Percentiles rank a stretch among this genome's conserved stretches.
Conservation (phyloP, 2,888 invertebrate species). For the Apotomis turbidana region DNA sequence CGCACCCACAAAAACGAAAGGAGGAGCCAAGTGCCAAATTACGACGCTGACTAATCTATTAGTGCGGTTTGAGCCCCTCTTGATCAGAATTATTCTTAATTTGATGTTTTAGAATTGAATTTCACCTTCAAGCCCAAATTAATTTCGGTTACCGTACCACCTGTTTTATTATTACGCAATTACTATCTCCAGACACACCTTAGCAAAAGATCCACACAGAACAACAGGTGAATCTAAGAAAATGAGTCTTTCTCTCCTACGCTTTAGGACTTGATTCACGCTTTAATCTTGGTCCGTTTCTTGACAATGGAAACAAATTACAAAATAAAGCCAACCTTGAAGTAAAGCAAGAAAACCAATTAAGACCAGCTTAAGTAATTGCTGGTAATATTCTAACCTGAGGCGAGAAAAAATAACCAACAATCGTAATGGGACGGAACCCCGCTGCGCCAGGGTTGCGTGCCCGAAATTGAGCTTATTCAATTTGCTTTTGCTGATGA, state of each 20-base stretch:
- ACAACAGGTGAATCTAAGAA: neutral
- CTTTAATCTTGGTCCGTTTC: constrained; percentile 8
- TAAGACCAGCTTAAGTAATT: constrained; percentile 36
- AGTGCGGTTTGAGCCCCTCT: no score
- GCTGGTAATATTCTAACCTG: constrained; percentile 19
- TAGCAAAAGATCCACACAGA: neutral
- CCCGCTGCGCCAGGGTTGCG: neutral
- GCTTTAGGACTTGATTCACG: neutral
- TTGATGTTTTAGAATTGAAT: neutral
- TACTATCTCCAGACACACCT: constrained; percentile 1
- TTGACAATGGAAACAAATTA: constrained; percentile 38
- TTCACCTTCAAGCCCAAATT: neutral
- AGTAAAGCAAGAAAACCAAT: constrained; percentile 36
- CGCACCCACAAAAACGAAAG: no score
- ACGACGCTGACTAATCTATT: no score
- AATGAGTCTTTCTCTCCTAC: neutral
- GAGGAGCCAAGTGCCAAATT: no score
- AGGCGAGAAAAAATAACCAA: constrained; percentile 11
- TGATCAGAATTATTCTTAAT: no score
- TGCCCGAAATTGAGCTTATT: constrained; percentile 1
- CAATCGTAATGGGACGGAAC: neutral
- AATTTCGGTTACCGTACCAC: neutral
- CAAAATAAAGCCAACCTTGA: constrained; percentile 24
- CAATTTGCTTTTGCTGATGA: neutral
- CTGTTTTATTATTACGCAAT: constrained; percentile 21